Conservation (phyloP, 37 sponge, comb jelly and placozoan genomes). For the Tethya wilhelma region DNA sequence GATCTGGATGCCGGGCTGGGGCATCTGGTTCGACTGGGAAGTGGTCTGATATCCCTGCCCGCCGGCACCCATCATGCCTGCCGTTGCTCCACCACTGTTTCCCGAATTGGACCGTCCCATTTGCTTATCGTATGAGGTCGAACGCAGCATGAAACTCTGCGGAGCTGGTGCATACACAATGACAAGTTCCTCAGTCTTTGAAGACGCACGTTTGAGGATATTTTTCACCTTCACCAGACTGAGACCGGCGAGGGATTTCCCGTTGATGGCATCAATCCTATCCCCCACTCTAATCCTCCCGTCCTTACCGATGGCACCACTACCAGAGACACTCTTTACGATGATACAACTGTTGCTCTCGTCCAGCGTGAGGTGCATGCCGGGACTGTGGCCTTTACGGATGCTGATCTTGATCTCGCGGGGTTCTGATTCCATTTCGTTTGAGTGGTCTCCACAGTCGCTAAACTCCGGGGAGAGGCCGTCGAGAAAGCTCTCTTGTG, state of each 20-base stretch:
- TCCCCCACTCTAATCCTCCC: slow-evolving; percentile 84
- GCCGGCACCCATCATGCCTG: too few species aligned
- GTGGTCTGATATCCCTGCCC: too few species aligned
- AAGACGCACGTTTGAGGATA: slow-evolving; percentile 47
- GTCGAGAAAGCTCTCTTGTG: slow-evolving; percentile 57
- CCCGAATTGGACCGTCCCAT: neutral
- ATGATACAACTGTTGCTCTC: slow-evolving; percentile 37
- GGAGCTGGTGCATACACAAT: slow-evolving; percentile 31
- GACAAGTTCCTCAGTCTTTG: slow-evolving; percentile 17
- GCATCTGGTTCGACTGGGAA: neutral
- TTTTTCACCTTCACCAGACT: slow-evolving; percentile 50
- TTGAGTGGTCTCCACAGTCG: slow-evolving; percentile 56
- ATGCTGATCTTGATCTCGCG: slow-evolving; percentile 40
- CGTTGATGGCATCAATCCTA: slow-evolving; percentile 78
- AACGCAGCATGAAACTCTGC: neutral
- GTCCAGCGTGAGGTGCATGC: slow-evolving; percentile 51
- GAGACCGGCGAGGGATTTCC: slow-evolving; percentile 55
- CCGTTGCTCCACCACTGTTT: neutral
- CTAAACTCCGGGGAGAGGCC: slow-evolving; percentile 59
- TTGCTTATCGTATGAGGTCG: neutral
- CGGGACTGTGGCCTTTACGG: slow-evolving; percentile 6
- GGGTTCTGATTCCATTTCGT: slow-evolving; percentile 51
- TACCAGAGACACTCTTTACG: slow-evolving; percentile 65
- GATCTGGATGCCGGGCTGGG: too few species aligned
- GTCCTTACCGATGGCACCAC: slow-evolving; percentile 66